Percentiles rank a stretch among this genome's conserved stretches.
Evolutionary conservation across 2,888 invertebrate genomes (phyloP).

Genomic region (Amphimallon solstitiale): DNA sequence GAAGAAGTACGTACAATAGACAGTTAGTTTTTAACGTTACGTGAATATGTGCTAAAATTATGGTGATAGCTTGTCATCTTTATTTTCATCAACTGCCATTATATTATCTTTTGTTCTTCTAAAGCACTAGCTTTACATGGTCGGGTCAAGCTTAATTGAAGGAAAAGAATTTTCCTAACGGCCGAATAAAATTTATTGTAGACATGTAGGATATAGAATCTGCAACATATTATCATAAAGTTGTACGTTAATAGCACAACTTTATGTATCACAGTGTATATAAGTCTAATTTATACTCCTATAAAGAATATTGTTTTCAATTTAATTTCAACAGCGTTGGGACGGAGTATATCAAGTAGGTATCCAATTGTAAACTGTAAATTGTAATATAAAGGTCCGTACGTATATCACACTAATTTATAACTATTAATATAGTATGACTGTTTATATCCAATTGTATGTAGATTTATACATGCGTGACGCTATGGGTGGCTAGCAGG

Average conservation of each 20-base stretch:
- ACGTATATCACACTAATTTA: slow-evolving; percentile 23
- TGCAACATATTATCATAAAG: neutral
- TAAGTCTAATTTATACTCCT: slow-evolving; percentile 18
- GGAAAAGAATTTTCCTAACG: neutral
- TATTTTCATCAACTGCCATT: no score
- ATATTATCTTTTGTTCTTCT: no score
- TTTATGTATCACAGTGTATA: neutral
- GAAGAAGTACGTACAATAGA: no score
- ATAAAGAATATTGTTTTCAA: slow-evolving; percentile 25
- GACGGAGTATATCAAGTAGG: neutral
- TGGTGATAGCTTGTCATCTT: no score
- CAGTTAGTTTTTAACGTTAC: no score
- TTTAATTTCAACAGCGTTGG: slow-evolving; percentile 2
- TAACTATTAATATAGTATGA: slow-evolving; percentile 23
- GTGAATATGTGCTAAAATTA: no score
- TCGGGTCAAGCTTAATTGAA: neutral
- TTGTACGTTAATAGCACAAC: slow-evolving; percentile 4
- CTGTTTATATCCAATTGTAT: slow-evolving; percentile 37
- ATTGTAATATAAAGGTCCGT: slow-evolving; percentile 26
- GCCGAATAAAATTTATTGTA: slow-evolving; percentile 2
- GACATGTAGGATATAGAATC: slow-evolving; percentile 6
- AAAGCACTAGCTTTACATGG: no score
- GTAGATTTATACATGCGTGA: slow-evolving; percentile 33
- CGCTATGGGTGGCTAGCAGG: slow-evolving; percentile 31
- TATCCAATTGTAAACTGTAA: slow-evolving; percentile 9